Conservation (phyloP, 2,113 vertebrate species). For the Myanophis thanlyinensis region DNA sequence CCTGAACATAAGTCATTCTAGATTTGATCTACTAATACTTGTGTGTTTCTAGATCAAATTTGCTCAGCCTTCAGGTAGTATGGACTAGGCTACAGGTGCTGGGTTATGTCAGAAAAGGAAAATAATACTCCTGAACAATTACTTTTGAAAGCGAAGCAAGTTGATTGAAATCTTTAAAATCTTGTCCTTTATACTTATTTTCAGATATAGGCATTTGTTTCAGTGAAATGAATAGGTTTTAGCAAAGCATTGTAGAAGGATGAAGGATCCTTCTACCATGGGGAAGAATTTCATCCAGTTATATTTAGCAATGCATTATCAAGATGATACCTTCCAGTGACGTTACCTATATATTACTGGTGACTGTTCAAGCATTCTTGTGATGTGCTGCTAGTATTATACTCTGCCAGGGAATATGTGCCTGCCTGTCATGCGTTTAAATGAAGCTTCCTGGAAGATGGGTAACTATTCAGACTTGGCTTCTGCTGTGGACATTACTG, state of each 20-base stretch:
- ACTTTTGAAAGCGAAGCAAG: not conserved
- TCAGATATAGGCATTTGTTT: not conserved
- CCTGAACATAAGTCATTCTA: not conserved
- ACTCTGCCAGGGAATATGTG: not conserved
- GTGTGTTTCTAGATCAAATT: not conserved
- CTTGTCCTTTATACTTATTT: not conserved
- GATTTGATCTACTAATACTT: not conserved
- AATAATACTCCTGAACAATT: not conserved
- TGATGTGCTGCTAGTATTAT: not conserved
- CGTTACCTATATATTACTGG: constrained; percentile 10
- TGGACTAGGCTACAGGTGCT: not conserved
- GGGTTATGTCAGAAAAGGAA: not conserved
- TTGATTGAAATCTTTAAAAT: not conserved
- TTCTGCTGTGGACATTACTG: not conserved
- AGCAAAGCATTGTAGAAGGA: not conserved
- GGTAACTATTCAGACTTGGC: not conserved
- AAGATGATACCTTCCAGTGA: not conserved
- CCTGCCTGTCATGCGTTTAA: not conserved
- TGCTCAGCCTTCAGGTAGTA: not conserved
- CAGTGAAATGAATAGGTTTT: not conserved
- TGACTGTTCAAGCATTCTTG: not conserved
- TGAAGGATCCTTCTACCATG: not conserved
- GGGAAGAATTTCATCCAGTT: not conserved
- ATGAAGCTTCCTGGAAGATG: not conserved
- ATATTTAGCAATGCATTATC: constrained; percentile 5